Conservation (phyloP, 2,888 invertebrate genomes). For the Geotrupes spiniger region DNA sequence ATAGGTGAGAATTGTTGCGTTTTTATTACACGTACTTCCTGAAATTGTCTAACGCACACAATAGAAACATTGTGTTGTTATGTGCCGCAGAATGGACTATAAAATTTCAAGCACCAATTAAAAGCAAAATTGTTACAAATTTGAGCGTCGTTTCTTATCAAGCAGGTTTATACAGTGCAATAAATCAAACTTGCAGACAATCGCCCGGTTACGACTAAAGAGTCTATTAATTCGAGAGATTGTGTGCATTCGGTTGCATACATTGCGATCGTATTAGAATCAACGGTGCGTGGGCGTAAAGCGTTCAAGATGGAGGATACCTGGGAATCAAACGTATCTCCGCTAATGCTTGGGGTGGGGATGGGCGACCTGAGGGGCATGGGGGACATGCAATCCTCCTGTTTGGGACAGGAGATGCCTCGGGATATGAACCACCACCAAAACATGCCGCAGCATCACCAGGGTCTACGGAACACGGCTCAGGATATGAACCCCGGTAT, state of each 20-base stretch:
- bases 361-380: constrained; percentile 43
- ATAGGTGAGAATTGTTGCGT: too few species aligned
- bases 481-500: constrained; percentile 33
- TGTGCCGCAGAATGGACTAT: too few species aligned
- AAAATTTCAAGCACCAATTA: too few species aligned
- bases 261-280: neutral
- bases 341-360: constrained; percentile 50
- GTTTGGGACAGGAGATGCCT: constrained; percentile 30
- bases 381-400: constrained; percentile 40
- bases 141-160: neutral
- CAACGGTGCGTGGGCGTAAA: constrained; percentile 30
- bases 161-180: neutral
- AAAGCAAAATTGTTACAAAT: constrained; percentile 7
- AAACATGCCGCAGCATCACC: constrained; percentile 38
- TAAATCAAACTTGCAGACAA: neutral
- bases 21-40: too few species aligned
- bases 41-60: too few species aligned
- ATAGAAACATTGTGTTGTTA: too few species aligned
- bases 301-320: constrained; percentile 48
- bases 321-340: constrained; percentile 50
- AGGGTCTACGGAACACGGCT: constrained; percentile 28
- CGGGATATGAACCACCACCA: constrained; percentile 36
- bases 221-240: too few species aligned
- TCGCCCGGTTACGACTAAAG: too few species aligned
- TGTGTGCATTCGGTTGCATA: constrained; percentile 4